A percentile compares a stretch with the other conserved stretches of the same genome.
Conservation (phyloP, 2,888 invertebrate genomes). For the Polyommatus icarus region DNA sequence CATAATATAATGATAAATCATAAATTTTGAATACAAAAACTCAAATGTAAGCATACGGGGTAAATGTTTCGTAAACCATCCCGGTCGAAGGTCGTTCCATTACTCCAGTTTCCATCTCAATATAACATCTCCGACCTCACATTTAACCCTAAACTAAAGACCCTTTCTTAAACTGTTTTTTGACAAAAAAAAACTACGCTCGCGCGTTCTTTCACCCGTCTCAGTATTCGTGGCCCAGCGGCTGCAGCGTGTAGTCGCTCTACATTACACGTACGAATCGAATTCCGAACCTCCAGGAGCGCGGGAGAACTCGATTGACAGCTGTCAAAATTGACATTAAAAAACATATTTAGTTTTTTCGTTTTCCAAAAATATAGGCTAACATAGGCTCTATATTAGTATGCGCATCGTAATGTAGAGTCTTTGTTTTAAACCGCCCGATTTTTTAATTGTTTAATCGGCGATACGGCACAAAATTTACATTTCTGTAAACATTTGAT, state of each 20-base stretch:
- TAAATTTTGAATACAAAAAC: neutral
- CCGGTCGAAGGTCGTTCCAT: slow-evolving; percentile 45
- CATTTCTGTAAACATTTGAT: slow-evolving; percentile 66
- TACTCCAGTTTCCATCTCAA: slow-evolving; percentile 44
- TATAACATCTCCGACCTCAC: slow-evolving; percentile 62
- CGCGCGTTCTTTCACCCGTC: slow-evolving; percentile 52
- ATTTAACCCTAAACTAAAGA: slow-evolving; percentile 71
- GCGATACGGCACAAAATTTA: slow-evolving; percentile 63
- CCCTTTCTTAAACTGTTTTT: slow-evolving; percentile 70
- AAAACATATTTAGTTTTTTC: slow-evolving; percentile 42
- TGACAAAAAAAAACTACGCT: slow-evolving; percentile 67
- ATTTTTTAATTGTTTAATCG: slow-evolving; percentile 66
- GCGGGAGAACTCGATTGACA: slow-evolving; percentile 66
- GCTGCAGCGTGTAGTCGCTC: slow-evolving; percentile 71
- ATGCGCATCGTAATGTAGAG: slow-evolving; percentile 52
- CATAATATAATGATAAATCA: slow-evolving; percentile 2
- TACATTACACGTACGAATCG: slow-evolving; percentile 50
- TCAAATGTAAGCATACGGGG: neutral
- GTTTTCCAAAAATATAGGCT: neutral
- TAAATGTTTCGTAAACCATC: slow-evolving; percentile 36
- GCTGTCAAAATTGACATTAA: slow-evolving; percentile 44
- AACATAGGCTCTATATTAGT: neutral
- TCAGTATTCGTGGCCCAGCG: slow-evolving; percentile 71
- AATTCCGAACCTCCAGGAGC: slow-evolving; percentile 59
- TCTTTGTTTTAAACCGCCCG: slow-evolving; percentile 73